Percentiles rank a stretch among this genome's conserved stretches.
Evolutionary conservation across 2,797 vertebrate genomes (phyloP).

Genomic region (Urophycis tenuis): DNA sequence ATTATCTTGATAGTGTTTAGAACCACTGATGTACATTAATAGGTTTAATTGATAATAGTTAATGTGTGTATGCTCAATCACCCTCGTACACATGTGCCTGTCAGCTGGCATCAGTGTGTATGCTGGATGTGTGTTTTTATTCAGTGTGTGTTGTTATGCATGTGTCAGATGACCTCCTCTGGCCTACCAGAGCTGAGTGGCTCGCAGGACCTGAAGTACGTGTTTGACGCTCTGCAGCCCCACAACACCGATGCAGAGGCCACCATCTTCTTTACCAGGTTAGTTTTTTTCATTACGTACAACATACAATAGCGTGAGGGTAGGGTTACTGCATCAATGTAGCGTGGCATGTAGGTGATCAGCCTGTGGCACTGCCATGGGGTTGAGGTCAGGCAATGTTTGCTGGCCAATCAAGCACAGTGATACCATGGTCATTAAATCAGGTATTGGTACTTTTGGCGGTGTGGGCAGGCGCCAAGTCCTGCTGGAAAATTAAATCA

Average conservation of each 20-base stretch:
- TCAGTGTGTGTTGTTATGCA: conserved; percentile 1
- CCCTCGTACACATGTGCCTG: neutral
- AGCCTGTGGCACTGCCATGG: too few relatives aligned
- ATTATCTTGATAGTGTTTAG: neutral
- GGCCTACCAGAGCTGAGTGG: conserved; percentile 90
- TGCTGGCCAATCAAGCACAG: too few relatives aligned
- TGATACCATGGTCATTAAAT: too few relatives aligned
- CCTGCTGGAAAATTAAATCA: too few relatives aligned
- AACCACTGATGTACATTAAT: neutral
- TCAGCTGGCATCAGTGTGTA: neutral
- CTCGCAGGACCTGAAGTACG: conserved; percentile 90
- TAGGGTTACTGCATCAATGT: too few relatives aligned
- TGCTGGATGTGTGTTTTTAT: neutral
- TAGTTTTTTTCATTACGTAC: neutral
- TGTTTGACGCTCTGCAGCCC: conserved; percentile 91
- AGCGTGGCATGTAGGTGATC: too few relatives aligned
- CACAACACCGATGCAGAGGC: conserved; percentile 94
- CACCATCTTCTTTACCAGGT: conserved; percentile 98
- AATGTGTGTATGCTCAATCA: neutral
- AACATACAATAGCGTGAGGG: too few relatives aligned
- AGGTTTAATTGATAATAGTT: neutral
- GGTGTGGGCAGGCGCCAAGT: too few relatives aligned
- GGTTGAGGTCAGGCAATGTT: too few relatives aligned
- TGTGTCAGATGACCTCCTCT: conserved; percentile 87
- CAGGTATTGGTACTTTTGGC: too few relatives aligned